These are phyloP conservation scores for Andricus quercusramuli DNA, from an alignment of 2,888 invertebrate genomes.

Conservation along the genomic window DNA sequence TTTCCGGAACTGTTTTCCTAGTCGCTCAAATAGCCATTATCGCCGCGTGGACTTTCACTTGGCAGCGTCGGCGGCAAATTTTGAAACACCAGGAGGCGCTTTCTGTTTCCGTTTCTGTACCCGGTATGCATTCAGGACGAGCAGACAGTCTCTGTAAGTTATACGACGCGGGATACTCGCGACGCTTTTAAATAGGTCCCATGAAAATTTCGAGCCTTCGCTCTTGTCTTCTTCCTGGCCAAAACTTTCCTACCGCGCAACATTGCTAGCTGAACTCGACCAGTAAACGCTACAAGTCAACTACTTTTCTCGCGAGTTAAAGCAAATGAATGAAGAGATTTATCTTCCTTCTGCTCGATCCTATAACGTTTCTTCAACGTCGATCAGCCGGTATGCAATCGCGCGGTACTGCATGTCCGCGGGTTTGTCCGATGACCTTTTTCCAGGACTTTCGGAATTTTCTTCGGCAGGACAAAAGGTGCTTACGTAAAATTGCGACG, in stretches of 20 bases:
- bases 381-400: conserved; percentile 11
- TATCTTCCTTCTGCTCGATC: conserved; percentile 1
- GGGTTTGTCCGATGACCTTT: conserved; percentile 8
- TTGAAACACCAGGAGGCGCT: conserved; percentile 84
- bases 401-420: neutral
- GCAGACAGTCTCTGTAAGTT: conserved; percentile 91
- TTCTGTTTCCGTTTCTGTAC: conserved; percentile 83
- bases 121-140: conserved; percentile 82
- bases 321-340: neutral
- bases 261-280: conserved; percentile 1
- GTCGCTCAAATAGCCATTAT: conserved; percentile 92
- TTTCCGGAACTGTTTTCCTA: conserved; percentile 91
- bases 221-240: conserved; percentile 49
- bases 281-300: conserved; percentile 34
- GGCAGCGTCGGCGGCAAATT: conserved; percentile 87
- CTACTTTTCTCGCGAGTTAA: neutral
- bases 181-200: conserved; percentile 80
- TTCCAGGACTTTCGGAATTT: neutral
- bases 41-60: conserved; percentile 93
- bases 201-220: conserved; percentile 14
- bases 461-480: conserved; percentile 20
- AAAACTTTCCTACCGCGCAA: conserved; percentile 54
- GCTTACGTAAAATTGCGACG: conserved; percentile 22
- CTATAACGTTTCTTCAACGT: conserved; percentile 22
- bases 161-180: conserved; percentile 92